A percentile compares a stretch with the other conserved stretches of the same genome.
Evolutionary conservation across 1,140 invertebrate genomes (phyloP).

Genomic region (Carcinoscorpius rotundicauda): DNA sequence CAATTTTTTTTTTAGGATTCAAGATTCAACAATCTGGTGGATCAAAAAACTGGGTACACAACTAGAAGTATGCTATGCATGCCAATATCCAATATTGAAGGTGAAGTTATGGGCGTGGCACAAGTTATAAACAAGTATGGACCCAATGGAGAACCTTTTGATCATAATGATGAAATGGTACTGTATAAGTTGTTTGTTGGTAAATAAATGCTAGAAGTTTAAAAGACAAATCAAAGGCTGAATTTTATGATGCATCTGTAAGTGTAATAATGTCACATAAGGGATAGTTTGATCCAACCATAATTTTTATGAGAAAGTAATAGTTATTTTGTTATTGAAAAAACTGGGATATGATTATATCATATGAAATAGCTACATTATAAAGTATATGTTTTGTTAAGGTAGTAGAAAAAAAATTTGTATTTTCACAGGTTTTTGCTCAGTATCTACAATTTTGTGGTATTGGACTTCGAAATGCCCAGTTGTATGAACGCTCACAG

Average conservation of each 20-base stretch:
- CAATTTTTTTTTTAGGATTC: too few relatives aligned
- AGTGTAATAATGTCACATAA: too few relatives aligned
- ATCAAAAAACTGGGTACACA: conserved; percentile 80
- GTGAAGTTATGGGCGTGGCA: conserved; percentile 87
- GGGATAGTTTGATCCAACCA: too few relatives aligned
- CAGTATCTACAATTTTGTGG: conserved; percentile 93
- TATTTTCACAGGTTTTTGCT: conserved; percentile 53
- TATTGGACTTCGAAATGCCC: conserved; percentile 85
- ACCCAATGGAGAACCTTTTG: conserved; percentile 28
- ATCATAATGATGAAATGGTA: conserved; percentile 17
- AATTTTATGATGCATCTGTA: too few relatives aligned
- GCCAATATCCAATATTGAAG: conserved; percentile 88
- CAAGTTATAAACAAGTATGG: conserved; percentile 92
- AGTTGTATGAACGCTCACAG: conserved; percentile 84
- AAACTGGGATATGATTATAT: too few relatives aligned
- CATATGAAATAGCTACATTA: too few relatives aligned
- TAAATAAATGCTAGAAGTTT: too few relatives aligned
- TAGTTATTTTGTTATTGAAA: background rate
- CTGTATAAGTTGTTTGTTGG: background rate
- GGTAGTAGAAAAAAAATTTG: too few relatives aligned
- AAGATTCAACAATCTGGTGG: conserved; percentile 85
- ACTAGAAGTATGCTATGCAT: conserved; percentile 85
- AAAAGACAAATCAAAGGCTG: too few relatives aligned
- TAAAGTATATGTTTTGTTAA: too few relatives aligned
- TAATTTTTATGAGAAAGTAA: too few relatives aligned